A percentile compares a stretch with the other conserved stretches of the same genome.
phyloP scores from a whole-genome alignment of 2,888 invertebrate genomes.

The Oscheius onirici region DNA sequence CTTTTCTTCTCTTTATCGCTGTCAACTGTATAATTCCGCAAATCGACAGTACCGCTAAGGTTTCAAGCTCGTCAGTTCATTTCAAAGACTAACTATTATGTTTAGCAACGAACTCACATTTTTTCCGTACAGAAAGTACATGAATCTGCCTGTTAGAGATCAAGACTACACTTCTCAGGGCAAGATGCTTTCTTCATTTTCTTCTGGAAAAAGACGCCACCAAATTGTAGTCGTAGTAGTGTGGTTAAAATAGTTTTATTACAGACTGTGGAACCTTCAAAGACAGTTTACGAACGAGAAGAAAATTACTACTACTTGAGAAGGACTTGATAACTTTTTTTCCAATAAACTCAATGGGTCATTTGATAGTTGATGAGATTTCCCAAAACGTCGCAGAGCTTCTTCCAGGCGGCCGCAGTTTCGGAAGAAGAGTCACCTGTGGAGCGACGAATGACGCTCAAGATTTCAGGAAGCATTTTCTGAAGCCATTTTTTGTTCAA shows the following conservation, averaged over 20 bases:
- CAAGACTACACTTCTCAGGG: not conserved
- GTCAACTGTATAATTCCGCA: no score
- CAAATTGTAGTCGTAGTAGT: not conserved
- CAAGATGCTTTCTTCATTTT: not conserved
- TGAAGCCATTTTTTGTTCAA: not conserved
- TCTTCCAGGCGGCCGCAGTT: not conserved
- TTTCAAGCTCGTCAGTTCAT: no score
- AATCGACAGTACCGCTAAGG: no score
- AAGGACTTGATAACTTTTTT: not conserved
- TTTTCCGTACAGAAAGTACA: not conserved
- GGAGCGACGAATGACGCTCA: not conserved
- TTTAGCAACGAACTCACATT: no score
- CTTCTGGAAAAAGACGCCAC: not conserved
- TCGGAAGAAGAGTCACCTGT: not conserved
- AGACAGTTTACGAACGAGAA: not conserved
- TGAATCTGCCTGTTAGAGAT: not conserved
- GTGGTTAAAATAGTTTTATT: not conserved
- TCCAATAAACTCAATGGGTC: not conserved
- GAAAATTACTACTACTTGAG: not conserved
- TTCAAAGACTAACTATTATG: no score
- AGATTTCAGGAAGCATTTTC: slow-evolving; percentile 1
- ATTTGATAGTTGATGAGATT: slow-evolving; percentile 9
- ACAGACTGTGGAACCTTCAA: not conserved
- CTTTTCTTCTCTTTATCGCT: no score
- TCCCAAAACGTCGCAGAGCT: not conserved